Evolutionary conservation across 2,113 vertebrate genomes (phyloP).

Genomic region (Cacatua alba): DNA sequence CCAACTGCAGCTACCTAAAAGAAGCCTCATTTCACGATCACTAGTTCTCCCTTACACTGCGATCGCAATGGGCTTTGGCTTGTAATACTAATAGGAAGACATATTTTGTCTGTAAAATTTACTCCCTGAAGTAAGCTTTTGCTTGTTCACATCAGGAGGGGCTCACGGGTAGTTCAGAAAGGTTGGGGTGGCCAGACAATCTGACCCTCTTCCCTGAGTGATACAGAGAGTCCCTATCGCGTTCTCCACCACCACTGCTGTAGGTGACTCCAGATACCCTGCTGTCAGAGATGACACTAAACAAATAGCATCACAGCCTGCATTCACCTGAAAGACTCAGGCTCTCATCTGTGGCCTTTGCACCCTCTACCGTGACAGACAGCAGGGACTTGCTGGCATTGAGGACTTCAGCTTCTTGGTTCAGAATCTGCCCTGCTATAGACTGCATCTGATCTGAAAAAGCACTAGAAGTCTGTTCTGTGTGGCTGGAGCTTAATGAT

Average conservation of each 20-base stretch:
- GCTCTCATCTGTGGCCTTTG: not conserved
- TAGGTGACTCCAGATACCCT: not conserved
- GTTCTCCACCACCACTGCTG: rapidly evolving
- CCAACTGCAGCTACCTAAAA: not conserved
- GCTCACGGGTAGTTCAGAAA: rapidly evolving
- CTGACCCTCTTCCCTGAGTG: not conserved
- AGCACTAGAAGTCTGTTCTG: not conserved
- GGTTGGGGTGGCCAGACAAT: rapidly evolving
- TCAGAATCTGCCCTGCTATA: not conserved
- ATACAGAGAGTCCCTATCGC: rapidly evolving
- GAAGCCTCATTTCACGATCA: not conserved
- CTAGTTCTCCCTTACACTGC: not conserved
- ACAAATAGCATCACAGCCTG: not conserved
- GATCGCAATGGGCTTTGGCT: not conserved
- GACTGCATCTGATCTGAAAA: not conserved
- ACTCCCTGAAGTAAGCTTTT: not conserved
- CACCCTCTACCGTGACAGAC: not conserved
- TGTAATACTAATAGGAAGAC: not conserved
- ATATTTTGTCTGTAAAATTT: not conserved
- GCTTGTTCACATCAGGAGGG: not conserved
- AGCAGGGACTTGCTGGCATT: not conserved
- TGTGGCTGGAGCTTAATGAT: not conserved
- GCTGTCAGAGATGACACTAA: not conserved
- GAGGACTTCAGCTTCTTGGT: not conserved
- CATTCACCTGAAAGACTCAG: not conserved